Conservation (phyloP, 2,113 vertebrate genomes). For the Archilochus colubris region DNA sequence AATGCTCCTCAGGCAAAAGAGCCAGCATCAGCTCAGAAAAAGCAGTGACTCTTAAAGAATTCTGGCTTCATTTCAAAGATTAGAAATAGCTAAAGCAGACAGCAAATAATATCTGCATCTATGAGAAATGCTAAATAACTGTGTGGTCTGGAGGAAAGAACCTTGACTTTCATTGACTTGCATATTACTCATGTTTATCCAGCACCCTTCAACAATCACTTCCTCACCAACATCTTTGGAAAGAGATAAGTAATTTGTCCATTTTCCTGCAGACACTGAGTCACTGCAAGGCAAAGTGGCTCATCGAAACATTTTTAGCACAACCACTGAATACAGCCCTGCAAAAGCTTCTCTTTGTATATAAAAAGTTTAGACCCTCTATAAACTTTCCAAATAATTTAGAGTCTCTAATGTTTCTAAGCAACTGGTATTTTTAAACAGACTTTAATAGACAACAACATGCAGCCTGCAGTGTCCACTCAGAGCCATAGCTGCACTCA, state of each 20-base stretch:
- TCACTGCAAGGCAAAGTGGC: neutral
- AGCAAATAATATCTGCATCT: slow-evolving; percentile 7
- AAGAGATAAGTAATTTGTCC: neutral
- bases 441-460: neutral
- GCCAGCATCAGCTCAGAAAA: slow-evolving; percentile 55
- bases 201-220: neutral
- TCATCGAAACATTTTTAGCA: neutral
- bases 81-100: slow-evolving; percentile 40
- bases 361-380: neutral
- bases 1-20: slow-evolving; percentile 70
- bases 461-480: neutral
- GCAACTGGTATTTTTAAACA: neutral
- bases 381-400: neutral
- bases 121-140: neutral
- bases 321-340: neutral
- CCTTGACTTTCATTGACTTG: neutral
- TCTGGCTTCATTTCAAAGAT: slow-evolving; percentile 58
- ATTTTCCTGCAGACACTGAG: neutral
- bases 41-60: slow-evolving; percentile 63
- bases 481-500: neutral
- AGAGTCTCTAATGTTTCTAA: neutral
- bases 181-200: neutral
- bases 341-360: neutral
- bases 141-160: neutral
- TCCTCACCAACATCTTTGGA: neutral